Evolutionary conservation across 2,888 invertebrate genomes (phyloP), one percentile per base, ranked within the genome.

Genomic region (Gonocerus acuteangulatus): DNA sequence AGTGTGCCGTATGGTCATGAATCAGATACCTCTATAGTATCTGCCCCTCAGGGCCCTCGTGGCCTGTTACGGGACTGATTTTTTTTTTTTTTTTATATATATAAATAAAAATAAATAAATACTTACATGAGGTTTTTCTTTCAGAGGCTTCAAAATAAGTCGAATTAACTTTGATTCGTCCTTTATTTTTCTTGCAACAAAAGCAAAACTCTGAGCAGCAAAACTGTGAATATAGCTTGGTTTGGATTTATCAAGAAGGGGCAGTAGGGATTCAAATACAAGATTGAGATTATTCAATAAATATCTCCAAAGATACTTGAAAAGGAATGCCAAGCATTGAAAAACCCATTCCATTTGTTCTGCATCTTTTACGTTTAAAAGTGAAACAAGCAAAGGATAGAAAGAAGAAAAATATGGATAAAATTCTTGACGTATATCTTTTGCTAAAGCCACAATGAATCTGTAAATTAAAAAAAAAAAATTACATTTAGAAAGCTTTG

Each of bases 201-300:
- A 96, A 0, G 95, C 89, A 79, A 96, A 95, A 74, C 94, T 90
- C 76, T 96, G 95, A 0, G 94, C 92, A 2, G 95, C 94, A 81
- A 96, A 97, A 71, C 87, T 87, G 68, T 89, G 86, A 19, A 96
- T 85, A 72, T 94, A 92, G 65, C 83, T 82, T 21, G 90, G 89
- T 69, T 85, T 84, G n/a, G 78, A 77, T 56, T 85, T 84, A 68
- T 86, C 85, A 36, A 95, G 74, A 3, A 95, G 75, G 0, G 91
- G 89, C 34, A 89, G 73, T 7, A 90, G 79, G 48, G 82, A 78
- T 66, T 82, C 81, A 66, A 90, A 82, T 0, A 93, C 83, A 13
- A 79, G 77, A 48, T 82, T 80, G 48, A 94, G 82, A 72, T 94
- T 87, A 69, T 85, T 87, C 23, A 90, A 65, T 57, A 95, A 77